Percentiles rank a stretch among this genome's conserved stretches.
Evolutionary conservation across 2,888 invertebrate genomes (phyloP).

Genomic region (Dicyrtoma fusca): DNA sequence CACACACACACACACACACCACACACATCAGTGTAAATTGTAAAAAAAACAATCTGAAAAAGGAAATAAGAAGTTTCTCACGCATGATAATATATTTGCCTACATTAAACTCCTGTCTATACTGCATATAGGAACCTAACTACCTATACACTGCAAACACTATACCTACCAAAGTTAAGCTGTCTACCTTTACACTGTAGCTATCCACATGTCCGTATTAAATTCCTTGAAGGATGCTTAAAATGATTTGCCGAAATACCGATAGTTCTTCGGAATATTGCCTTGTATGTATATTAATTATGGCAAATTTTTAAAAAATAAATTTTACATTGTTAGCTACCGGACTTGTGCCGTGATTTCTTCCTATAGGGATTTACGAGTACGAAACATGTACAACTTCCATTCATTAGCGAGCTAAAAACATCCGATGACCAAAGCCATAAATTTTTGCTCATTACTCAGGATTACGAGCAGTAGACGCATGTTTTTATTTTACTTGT

Average conservation of each 20-base stretch:
- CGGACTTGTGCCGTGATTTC: too few species aligned
- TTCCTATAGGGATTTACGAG: too few species aligned
- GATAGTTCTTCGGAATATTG: not conserved
- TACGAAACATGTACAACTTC: too few species aligned
- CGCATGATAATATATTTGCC: conserved; percentile 40
- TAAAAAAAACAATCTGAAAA: conserved; percentile 33
- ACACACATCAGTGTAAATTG: not conserved
- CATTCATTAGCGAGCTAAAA: too few species aligned
- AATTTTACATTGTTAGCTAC: too few species aligned
- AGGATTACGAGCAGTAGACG: too few species aligned
- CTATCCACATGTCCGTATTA: not conserved
- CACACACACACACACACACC: too few species aligned
- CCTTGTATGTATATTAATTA: not conserved
- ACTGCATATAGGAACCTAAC: not conserved
- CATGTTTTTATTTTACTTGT: too few species aligned
- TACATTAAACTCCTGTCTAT: conserved; percentile 31
- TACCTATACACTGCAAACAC: too few species aligned
- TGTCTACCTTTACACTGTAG: too few species aligned
- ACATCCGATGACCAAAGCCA: too few species aligned
- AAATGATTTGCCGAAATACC: not conserved
- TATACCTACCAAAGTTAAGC: not conserved
- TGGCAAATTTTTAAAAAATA: not conserved
- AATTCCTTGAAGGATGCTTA: not conserved
- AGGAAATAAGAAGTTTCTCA: conserved; percentile 41
- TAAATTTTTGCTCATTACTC: too few species aligned